Conservation (phyloP, 1,140 invertebrate genomes). For the Bradysia coprophila region DNA sequence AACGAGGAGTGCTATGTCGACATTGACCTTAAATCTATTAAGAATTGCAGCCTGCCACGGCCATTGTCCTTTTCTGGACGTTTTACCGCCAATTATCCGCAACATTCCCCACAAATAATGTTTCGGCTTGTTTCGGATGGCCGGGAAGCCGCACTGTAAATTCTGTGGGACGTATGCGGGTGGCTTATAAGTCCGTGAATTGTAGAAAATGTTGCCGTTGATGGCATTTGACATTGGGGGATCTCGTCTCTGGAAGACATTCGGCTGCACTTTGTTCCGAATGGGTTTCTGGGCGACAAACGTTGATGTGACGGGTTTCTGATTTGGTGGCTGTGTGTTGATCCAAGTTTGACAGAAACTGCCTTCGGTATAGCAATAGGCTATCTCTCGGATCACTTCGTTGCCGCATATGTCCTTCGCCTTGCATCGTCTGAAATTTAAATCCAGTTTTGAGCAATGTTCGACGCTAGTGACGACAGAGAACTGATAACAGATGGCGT, state of each 20-base stretch:
- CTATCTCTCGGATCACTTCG: conserved; percentile 56
- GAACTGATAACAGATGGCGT: no score
- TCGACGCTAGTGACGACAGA: background rate
- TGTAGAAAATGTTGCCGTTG: background rate
- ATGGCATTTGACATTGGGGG: background rate
- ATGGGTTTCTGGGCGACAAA: no score
- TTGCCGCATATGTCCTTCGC: conserved; percentile 50
- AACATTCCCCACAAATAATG: conserved; percentile 32
- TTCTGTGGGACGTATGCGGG: conserved; percentile 17
- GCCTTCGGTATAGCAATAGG: conserved; percentile 66
- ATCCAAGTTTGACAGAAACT: conserved; percentile 62
- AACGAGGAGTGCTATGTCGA: background rate
- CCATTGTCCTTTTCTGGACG: conserved; percentile 62
- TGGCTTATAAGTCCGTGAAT: no score
- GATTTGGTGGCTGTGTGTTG: conserved; percentile 16
- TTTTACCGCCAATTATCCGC: conserved; percentile 70
- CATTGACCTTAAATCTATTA: conserved; percentile 51
- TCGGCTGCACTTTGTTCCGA: no score
- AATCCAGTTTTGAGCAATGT: background rate
- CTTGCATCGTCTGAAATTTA: conserved; percentile 43
- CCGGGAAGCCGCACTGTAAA: conserved; percentile 15
- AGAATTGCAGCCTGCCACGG: conserved; percentile 86
- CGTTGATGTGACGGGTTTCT: background rate
- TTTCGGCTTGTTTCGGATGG: conserved; percentile 14
- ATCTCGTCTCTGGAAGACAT: background rate